phyloP scores from a whole-genome alignment of 2,797 vertebrate genomes.

The Dryobates pubescens region DNA sequence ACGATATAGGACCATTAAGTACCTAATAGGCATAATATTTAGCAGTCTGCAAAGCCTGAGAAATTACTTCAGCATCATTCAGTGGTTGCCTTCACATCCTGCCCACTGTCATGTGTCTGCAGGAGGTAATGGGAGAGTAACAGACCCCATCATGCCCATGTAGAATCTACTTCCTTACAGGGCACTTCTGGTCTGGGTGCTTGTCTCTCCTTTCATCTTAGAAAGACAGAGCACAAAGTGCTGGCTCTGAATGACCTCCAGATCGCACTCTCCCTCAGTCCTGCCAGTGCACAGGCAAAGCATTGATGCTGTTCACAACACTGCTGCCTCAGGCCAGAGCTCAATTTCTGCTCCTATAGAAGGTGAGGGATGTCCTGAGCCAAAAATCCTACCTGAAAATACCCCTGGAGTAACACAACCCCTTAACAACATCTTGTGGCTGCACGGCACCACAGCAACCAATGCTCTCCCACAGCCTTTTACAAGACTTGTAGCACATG shows the following conservation, averaged over 20 bases:
- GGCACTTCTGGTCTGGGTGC: accelerated
- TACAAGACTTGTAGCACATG: background rate
- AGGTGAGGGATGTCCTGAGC: background rate
- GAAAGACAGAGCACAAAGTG: background rate
- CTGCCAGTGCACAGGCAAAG: background rate
- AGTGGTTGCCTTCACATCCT: background rate
- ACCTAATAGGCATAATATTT: background rate
- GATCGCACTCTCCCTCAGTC: background rate
- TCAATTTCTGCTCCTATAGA: background rate
- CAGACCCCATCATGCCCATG: accelerated
- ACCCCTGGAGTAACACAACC: background rate
- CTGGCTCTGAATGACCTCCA: too few species aligned
- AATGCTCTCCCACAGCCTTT: background rate
- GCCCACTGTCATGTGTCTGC: background rate
- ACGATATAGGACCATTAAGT: background rate
- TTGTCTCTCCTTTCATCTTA: background rate
- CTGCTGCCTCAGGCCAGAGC: too few species aligned
- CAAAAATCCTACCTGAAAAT: background rate
- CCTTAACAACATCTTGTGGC: background rate
- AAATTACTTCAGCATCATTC: background rate
- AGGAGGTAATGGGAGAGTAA: background rate
- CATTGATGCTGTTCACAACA: background rate
- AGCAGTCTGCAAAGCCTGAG: background rate
- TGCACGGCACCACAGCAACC: background rate
- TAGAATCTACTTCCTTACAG: background rate